Evolutionary conservation across 2,797 vertebrate genomes (phyloP), one percentile per base, ranked within the genome.

Genomic region (Hydrophis major): DNA sequence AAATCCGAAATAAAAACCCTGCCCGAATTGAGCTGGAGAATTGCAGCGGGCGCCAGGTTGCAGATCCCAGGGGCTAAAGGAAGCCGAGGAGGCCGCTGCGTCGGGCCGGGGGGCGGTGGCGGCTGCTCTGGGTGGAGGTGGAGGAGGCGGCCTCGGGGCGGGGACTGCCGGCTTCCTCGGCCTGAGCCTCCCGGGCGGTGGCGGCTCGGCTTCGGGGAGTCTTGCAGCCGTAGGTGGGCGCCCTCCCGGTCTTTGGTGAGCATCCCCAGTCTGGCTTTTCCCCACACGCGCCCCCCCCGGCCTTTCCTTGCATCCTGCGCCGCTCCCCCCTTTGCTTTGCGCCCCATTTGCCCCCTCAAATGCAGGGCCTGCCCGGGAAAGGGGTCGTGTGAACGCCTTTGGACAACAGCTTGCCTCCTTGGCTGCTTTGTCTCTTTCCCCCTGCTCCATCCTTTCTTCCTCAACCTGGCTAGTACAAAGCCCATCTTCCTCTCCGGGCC

Each of bases 351-450:
- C 37, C 22, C 18, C 42, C 95, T 89, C 94, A 60, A 60, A 60
- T 25, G 22, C 59, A 60, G 59, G 20, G 57, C 57, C 94, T 10
- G 93, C 91, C 95, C 96, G 60, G 25, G 60, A 25, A 61, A 27
- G 25, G 60, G 25, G 60, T 27, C 6, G 25, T 25, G 60, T 12
- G 61, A 63, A 28, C 27, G 7, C 6, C 20, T 60, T 25, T 25
- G 6, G 6, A 12, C 2, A 7, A 22, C 59, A 0, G 13, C 69
- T 4, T 25, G 2, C 10, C 42, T 28, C 16, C 89, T 63, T 63
- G 14, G 10, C 14, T 28, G 11, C 60, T 63, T 63, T 63, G 60
- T 61, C 60, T 27, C 25, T 27, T 61, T 27, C 4, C 22, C 25
- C 60, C 25, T 27, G 8, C 60, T 61, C 60, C 8, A 4, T 4